Evolutionary conservation across 2,888 invertebrate genomes (phyloP).

Genomic region (Glaucopsyche alexis): DNA sequence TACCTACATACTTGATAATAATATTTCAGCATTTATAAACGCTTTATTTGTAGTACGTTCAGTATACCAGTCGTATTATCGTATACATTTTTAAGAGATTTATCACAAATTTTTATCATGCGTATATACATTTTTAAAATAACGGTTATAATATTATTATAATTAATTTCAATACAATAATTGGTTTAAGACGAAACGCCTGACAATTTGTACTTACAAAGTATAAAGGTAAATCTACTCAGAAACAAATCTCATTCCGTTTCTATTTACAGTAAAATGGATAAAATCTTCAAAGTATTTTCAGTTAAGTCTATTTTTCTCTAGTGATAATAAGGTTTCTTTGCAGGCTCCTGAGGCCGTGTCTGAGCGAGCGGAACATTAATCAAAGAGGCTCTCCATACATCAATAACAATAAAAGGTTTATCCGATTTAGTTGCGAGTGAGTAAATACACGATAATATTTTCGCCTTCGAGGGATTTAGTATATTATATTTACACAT

Average conservation of each 20-base stretch:
- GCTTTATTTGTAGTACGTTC: neutral
- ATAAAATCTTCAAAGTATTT: constrained; percentile 17
- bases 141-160: no score
- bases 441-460: neutral
- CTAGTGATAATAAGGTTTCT: constrained; percentile 15
- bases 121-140: no score
- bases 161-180: no score
- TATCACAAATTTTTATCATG: no score
- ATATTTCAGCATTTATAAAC: neutral
- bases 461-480: neutral
- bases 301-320: constrained; percentile 14
- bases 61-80: neutral
- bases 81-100: no score
- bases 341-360: constrained; percentile 6
- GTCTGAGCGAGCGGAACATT: constrained; percentile 13
- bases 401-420: constrained; percentile 21
- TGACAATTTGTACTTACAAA: no score
- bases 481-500: neutral
- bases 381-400: constrained; percentile 22
- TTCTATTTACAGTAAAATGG: constrained; percentile 7
- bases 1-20: neutral
- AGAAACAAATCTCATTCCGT: neutral
- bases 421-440: neutral
- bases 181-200: no score
- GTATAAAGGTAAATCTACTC: neutral